Evolutionary conservation across 2,797 vertebrate genomes (phyloP), one percentile per base, ranked within the genome.

Genomic region (Odontamblyopus rebecca): DNA sequence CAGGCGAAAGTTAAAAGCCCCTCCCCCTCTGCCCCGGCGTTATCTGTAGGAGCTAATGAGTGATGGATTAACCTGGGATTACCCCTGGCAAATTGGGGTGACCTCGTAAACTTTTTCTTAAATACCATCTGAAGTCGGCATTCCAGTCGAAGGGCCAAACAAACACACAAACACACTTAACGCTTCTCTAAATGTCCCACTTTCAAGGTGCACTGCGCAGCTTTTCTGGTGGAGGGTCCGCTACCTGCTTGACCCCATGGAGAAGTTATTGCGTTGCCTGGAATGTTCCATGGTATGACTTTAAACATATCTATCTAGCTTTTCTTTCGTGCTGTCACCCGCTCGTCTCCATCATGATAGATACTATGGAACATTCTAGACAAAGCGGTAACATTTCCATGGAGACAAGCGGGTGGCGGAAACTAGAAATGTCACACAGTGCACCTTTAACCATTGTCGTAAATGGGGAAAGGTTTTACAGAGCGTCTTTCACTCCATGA

Each of bases 21-120:
- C 79, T 75, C 82, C 77, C 70, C 85, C 85, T 30, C 82, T 75
- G n/a, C 35, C 51, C 67, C 69, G n/a, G 74, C 74, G 76, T 87
- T 90, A 91, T 92, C 90, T 80, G 74, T 82, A 71, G 75, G 80
- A 88, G 81, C 86, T 89, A 92, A 86, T 90, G 88, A 91, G 89
- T 92, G 90, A 90, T 85, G 87, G 91, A 93, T 92, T 93, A 91
- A 90, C 90, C 89, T 68, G 68, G 80, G 85, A 84, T 91, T 88
- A 93, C 78, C 81, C 86, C 83, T 78, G 80, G 89, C 83, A 88
- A 90, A 90, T 88, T 89, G 89, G 90, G 85, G 90, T 90, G 91
- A 93, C 89, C 89, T 82, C 3, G 4, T 84, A 86, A 89, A 90
- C 80, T 78, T 88, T 85, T 80, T 78, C 82, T 80, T 51, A 62